Evolutionary conservation across 2,888 invertebrate species (phyloP).

Genomic region (Archaeoteleia sp.): DNA sequence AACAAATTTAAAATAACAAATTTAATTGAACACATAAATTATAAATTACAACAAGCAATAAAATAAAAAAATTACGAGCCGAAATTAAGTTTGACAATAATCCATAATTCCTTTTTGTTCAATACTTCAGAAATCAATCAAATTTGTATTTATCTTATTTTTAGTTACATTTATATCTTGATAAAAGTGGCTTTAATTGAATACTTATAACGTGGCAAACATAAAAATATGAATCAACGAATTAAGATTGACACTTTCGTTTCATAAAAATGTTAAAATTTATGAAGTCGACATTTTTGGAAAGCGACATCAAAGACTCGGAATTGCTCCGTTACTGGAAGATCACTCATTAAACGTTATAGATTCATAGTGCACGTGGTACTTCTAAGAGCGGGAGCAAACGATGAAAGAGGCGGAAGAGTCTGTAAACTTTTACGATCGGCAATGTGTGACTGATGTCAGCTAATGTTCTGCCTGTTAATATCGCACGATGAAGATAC

Average conservation of each 20-base stretch:
- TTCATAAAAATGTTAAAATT: neutral
- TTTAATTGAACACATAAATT: too few relatives aligned
- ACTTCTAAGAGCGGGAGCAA: slow-evolving; percentile 9
- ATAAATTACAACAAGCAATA: too few relatives aligned
- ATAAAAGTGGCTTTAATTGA: too few relatives aligned
- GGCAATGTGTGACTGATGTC: slow-evolving; percentile 48
- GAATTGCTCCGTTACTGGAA: neutral
- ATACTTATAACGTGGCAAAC: too few relatives aligned
- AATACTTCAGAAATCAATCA: too few relatives aligned
- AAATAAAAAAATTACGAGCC: too few relatives aligned
- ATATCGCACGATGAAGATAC: slow-evolving; percentile 61
- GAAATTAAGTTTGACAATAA: too few relatives aligned
- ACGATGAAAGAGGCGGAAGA: slow-evolving; percentile 47
- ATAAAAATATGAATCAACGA: neutral
- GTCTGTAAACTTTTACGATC: slow-evolving; percentile 61
- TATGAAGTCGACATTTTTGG: slow-evolving; percentile 22
- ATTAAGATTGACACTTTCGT: slow-evolving; percentile 1
- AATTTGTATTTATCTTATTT: too few relatives aligned
- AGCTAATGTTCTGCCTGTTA: slow-evolving; percentile 46
- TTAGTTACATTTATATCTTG: too few relatives aligned
- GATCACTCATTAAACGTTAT: slow-evolving; percentile 2
- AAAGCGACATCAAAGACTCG: slow-evolving; percentile 30
- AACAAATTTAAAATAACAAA: too few relatives aligned
- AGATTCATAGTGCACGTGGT: slow-evolving; percentile 27
- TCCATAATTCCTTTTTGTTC: too few relatives aligned